phyloP scores from a whole-genome alignment of 2,888 invertebrate species.

The Cerastis rubricosa region DNA sequence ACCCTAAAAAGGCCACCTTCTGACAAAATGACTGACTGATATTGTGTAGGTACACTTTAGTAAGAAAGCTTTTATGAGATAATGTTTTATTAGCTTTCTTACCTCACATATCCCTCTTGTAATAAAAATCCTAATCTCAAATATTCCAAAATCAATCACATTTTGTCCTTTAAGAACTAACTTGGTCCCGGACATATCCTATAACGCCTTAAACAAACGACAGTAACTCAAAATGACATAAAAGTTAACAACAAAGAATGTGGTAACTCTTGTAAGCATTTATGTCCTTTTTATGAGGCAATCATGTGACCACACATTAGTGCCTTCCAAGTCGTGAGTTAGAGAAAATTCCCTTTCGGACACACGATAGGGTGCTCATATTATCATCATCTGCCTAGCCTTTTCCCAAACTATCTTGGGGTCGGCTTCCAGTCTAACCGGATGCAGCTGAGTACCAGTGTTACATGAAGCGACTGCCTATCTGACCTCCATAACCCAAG shows the following conservation, averaged over 20 bases:
- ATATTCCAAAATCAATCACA: background rate
- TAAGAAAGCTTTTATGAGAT: background rate
- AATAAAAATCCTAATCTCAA: constrained; percentile 2
- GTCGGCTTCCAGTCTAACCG: no score
- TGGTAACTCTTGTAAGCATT: constrained; percentile 52
- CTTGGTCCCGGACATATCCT: constrained; percentile 35
- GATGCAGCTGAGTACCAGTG: no score
- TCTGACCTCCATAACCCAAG: no score
- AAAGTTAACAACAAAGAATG: constrained; percentile 55
- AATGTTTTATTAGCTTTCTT: background rate
- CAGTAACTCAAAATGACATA: constrained; percentile 58
- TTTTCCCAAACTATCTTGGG: no score
- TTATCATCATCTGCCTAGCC: no score
- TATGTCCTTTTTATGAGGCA: constrained; percentile 63
- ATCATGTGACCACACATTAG: constrained; percentile 58
- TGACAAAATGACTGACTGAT: background rate
- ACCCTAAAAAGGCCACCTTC: background rate
- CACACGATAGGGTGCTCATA: background rate
- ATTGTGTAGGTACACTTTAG: background rate
- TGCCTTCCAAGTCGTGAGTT: background rate
- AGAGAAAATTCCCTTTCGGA: constrained; percentile 20
- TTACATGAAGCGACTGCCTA: no score
- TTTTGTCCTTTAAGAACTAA: background rate
- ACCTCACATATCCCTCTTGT: no score
- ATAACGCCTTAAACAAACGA: constrained; percentile 35